Base-by-base conservation (phyloP, 2,797 vertebrate species). In the Phalloptychus januarius region DNA sequence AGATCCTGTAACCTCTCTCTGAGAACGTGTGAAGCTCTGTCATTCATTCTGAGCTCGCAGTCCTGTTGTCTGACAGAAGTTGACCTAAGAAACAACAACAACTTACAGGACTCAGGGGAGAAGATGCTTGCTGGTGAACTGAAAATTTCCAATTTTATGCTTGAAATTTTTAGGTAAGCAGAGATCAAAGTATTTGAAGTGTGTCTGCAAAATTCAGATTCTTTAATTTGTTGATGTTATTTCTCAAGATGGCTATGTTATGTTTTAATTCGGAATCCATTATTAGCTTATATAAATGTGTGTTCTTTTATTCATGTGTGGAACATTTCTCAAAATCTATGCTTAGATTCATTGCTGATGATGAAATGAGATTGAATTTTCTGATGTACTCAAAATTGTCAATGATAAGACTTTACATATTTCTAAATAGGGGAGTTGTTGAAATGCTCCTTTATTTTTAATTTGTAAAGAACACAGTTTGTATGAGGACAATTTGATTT, bases 21-120 rank as follows among this genome's bases (percentile, higher is more conserved):
- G 20, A 70, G 10, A 42, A n/a, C 40, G 2, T 70, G 38, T 70
- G 38, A 44, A 70, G 67, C 15, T 25, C 67, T 70, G 67, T 31
- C 56, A 15, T 31, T 31, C 10, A 31, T 70, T 44, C 67, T 70
- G 11, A 10, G 67, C 38, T 70, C 67, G 0, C 38, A 25, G 40
- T 42, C 67, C 40, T 70, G 38, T n/a, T 12, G 20, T n/a, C 67
- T 70, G 5, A 44, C 11, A n/a, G 40, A 70, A 16, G 23, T 70
- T 44, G 67, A 70, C 23, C 67, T 70, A 6, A 23, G 40, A 13
- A 44, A 70, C 67, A 70, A 70, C 67, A 44, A n/a, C 67, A 46
- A 18, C 15, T 40, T 70, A 5, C 67, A 44, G 40, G 40, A n/a
- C 15, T 44, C 40, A 15, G 40, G 23, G 65, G 36, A 31, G 23